Evolutionary conservation across 1,140 invertebrate species (phyloP).

Genomic region (Agraylea sexmaculata): DNA sequence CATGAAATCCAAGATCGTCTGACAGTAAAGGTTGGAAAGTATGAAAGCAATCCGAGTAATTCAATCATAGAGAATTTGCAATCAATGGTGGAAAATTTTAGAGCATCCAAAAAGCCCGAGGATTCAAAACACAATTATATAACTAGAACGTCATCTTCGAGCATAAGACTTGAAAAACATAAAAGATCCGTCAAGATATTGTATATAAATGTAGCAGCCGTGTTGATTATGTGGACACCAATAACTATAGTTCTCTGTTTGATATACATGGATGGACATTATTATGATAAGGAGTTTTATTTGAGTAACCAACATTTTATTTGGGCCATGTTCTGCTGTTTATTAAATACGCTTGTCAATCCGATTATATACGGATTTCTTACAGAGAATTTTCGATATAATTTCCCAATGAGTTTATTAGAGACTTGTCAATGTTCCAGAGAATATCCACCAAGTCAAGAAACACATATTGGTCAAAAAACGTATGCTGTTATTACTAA

Average conservation of each 20-base stretch:
- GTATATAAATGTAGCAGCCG: slow-evolving; percentile 44
- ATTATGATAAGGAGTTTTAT: slow-evolving; percentile 41
- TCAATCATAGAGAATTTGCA: slow-evolving; percentile 15
- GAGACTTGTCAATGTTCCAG: too few species aligned
- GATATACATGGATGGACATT: slow-evolving; percentile 44
- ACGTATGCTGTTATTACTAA: too few species aligned
- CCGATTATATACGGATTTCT: slow-evolving; percentile 68
- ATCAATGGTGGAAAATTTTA: slow-evolving; percentile 13
- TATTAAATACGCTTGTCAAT: slow-evolving; percentile 64
- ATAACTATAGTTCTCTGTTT: slow-evolving; percentile 44
- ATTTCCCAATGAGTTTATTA: slow-evolving; percentile 12
- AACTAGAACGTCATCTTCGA: slow-evolving; percentile 7
- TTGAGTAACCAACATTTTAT: slow-evolving; percentile 43
- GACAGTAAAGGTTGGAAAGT: slow-evolving; percentile 13
- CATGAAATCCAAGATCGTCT: slow-evolving; percentile 14
- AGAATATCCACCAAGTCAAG: too few species aligned
- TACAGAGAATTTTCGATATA: slow-evolving; percentile 56
- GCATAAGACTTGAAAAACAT: slow-evolving; percentile 38
- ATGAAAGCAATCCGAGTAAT: slow-evolving; percentile 9
- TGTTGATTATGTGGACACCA: slow-evolving; percentile 48
- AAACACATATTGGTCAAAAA: too few species aligned
- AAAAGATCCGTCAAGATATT: slow-evolving; percentile 43
- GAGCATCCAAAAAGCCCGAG: slow-evolving; percentile 1
- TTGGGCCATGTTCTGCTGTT: slow-evolving; percentile 46
- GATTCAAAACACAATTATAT: slow-evolving; percentile 5